Base-by-base conservation (phyloP, 2,888 invertebrate genomes). In the Capitulum mitella region DNA sequence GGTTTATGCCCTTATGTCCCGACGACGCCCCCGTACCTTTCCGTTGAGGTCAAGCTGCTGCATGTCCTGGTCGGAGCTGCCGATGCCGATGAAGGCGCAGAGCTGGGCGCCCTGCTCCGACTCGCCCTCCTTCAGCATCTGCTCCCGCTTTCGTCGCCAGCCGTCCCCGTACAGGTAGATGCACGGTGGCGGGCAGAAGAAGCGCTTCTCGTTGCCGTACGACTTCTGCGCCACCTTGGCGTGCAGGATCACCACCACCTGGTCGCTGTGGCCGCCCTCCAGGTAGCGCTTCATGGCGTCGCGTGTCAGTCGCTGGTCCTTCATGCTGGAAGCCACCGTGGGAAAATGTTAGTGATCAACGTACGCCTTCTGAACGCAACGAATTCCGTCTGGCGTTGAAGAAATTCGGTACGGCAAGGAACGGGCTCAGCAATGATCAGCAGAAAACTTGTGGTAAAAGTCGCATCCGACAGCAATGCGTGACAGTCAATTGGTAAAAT, bases 211-310 rank as follows among this genome's bases (percentile, higher is more conserved):
- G 86, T 98, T 99, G 82, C 99, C 99, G 85, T 99, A 99, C 0
- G 98, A 98, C 85, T 99, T 99, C 87, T 99, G 99, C 48, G 99
- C 99, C 54, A 83, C 99, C 90, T 99, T 99, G 77, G 99, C 99
- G 87, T 99, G 99, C 79, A 98, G 89, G 83, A 99, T 98, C 78
- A 98, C 96, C 80, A 99, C 93, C 37, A 95, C 92, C 94, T 97
- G 96, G 86, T 97, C 97, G 83, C 94, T 93, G 37, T 29, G 29
- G 83, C 96, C 90, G 85, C 97, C 97, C 79, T 95, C 90, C 83
- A 99, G 89, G 86, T 99, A 99, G 79, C 95, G 91, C 86, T 95
- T 94, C 99, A 99, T 99, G 61, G 95, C 94, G 83, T 97, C 96
- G 80, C 95, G 89, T 46, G 93, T 94, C 82, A 94, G 89, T 80